Evolutionary conservation across 2,797 vertebrate species (phyloP).

Genomic region (Neoniphon sammara): DNA sequence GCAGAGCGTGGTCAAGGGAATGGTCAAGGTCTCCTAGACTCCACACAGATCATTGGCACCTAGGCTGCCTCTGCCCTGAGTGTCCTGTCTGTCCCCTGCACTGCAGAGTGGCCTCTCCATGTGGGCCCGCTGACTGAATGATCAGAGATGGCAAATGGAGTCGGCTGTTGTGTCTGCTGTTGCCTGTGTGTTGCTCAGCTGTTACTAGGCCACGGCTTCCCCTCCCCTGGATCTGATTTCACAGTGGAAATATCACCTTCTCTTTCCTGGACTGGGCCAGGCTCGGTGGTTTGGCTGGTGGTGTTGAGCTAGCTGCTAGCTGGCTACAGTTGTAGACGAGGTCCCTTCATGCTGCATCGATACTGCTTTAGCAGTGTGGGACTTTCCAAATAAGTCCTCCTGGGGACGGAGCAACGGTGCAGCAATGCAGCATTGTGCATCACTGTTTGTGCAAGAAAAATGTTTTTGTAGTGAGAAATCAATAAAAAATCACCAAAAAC

Average conservation of each 20-base stretch:
- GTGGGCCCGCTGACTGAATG: conserved; percentile 48
- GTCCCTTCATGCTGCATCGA: background rate
- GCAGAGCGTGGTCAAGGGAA: conserved; percentile 13
- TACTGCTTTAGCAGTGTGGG: background rate
- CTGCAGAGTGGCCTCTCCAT: conserved; percentile 13
- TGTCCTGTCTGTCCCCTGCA: conserved; percentile 24
- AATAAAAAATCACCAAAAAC: too few species aligned
- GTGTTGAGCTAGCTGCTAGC: conserved; percentile 26
- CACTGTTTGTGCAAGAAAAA: too few species aligned
- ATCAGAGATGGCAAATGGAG: conserved; percentile 70
- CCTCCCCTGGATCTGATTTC: conserved; percentile 75
- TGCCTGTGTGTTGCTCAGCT: conserved; percentile 76
- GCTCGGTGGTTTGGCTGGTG: conserved; percentile 50
- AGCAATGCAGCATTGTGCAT: background rate
- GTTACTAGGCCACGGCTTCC: conserved; percentile 72
- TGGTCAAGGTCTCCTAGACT: conserved; percentile 52
- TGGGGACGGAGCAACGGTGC: background rate
- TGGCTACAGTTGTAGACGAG: conserved; percentile 10
- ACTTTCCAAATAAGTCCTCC: conserved; percentile 1
- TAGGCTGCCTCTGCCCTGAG: conserved; percentile 12
- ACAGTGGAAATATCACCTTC: conserved; percentile 79
- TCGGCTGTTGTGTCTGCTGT: conserved; percentile 78
- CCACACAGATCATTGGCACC: conserved; percentile 30
- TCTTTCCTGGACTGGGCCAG: conserved; percentile 63
- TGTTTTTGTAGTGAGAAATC: too few species aligned